Percentiles rank a stretch among this genome's conserved stretches.
Evolutionary conservation across 2,888 invertebrate genomes (phyloP).

Genomic region (Drosophila dives): DNA sequence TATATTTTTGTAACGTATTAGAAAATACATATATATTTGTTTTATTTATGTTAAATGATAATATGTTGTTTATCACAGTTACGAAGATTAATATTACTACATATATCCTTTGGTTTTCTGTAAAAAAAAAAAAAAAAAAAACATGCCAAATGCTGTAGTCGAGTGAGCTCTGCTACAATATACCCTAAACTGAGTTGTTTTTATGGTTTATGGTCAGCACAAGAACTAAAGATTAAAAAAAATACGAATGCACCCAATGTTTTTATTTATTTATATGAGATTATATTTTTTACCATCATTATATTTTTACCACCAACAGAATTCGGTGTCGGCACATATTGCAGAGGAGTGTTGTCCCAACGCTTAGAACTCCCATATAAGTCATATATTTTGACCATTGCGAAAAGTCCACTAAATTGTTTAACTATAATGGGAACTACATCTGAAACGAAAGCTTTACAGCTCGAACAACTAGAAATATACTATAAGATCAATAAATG

Average conservation of each 20-base stretch:
- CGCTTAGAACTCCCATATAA: slow-evolving; percentile 71
- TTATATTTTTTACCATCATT: no score
- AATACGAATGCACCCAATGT: no score
- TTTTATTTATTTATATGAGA: no score
- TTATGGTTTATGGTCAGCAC: no score
- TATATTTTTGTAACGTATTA: not conserved
- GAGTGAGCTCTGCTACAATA: no score
- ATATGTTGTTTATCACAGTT: not conserved
- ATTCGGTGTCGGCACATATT: slow-evolving; percentile 81
- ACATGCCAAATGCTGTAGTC: slow-evolving; percentile 50
- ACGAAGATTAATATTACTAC: not conserved
- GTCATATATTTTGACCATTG: slow-evolving; percentile 81
- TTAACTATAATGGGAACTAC: slow-evolving; percentile 70
- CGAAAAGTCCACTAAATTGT: slow-evolving; percentile 80
- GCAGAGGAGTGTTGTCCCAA: slow-evolving; percentile 73
- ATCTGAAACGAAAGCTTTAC: slow-evolving; percentile 74
- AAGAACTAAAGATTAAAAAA: no score
- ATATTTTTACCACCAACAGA: slow-evolving; percentile 73
- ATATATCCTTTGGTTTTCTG: slow-evolving; percentile 77
- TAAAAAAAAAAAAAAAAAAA: slow-evolving; percentile 63
- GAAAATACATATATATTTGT: not conserved
- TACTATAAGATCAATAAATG: not conserved
- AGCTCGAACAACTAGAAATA: slow-evolving; percentile 62
- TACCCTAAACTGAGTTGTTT: no score
- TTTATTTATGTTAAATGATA: not conserved